A percentile compares a stretch with the other conserved stretches of the same genome.
phyloP scores from a whole-genome alignment of 64 coral and sea anemone species.

The Montipora efflorescens region DNA sequence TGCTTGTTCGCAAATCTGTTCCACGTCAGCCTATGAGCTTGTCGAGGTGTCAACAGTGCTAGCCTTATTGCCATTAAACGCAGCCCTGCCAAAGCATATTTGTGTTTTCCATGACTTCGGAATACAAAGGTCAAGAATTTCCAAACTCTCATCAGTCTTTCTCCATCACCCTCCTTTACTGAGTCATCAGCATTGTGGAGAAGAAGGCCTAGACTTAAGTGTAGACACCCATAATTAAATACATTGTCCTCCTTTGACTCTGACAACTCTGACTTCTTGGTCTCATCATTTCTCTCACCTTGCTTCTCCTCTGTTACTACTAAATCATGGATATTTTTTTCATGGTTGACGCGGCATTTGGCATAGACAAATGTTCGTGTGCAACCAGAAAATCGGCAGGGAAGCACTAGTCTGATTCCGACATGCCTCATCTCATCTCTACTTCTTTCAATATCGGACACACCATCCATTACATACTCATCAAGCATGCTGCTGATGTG shows the following conservation, averaged over 20 bases:
- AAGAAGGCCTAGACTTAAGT: constrained; percentile 57
- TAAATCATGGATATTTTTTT: constrained; percentile 46
- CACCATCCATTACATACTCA: constrained; percentile 60
- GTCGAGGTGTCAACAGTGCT: constrained; percentile 55
- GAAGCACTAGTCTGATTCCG: constrained; percentile 23
- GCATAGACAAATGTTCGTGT: constrained; percentile 45
- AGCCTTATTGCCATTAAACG: constrained; percentile 55
- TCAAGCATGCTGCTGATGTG: constrained; percentile 60
- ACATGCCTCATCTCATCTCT: neutral
- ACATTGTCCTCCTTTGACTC: constrained; percentile 38
- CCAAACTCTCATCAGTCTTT: constrained; percentile 64
- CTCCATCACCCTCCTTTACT: constrained; percentile 78
- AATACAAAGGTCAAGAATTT: constrained; percentile 77
- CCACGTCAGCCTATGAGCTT: constrained; percentile 67
- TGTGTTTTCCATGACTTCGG: constrained; percentile 50
- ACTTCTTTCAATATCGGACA: constrained; percentile 7
- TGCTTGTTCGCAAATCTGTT: constrained; percentile 69
- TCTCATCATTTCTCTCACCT: neutral
- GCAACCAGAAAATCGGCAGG: constrained; percentile 51
- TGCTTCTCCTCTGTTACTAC: constrained; percentile 35
- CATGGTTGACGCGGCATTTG: constrained; percentile 58
- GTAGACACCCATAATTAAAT: constrained; percentile 76
- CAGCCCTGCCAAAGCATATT: constrained; percentile 75
- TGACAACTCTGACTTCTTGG: neutral
- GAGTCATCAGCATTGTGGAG: constrained; percentile 75